Base-by-base conservation (phyloP, 2,888 invertebrate genomes). In the Eilema depressum region DNA sequence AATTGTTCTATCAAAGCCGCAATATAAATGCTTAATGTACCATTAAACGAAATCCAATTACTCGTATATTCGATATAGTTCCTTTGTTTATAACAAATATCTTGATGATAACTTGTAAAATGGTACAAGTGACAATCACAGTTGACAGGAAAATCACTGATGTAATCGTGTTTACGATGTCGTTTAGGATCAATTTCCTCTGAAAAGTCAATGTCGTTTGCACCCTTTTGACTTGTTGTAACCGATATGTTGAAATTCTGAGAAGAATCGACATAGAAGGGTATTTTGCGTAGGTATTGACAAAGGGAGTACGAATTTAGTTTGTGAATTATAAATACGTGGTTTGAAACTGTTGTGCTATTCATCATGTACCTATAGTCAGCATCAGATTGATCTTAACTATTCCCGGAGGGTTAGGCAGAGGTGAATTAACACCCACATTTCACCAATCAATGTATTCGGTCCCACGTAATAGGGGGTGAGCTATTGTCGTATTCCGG, bases 1-100 rank as follows among this genome's bases (percentile, higher is more conserved):
- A 59, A 33, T 68, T 41, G 28, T 69, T 17, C 11, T 57, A 69
- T 41, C 63, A 69, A 69, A 63, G 41, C 26, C 26, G 14, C 3
- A 1, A n/a, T 23, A 63, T 57, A 63, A 69, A 63, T 69, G 59
- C 63, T 47, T 30, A 23, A 63, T 33, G 33, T 23, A 25, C 4
- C 41, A 23, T 63, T 63, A 28, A 62, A 62, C 25, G 41, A 41
- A 28, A 37, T 4, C 23, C 41, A 20, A 37, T 63, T n/a, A n/a
- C n/a, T n/a, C n/a, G 17, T 41, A 59, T 20, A 14, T 63, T 28
- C 59, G 63, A 26, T 56, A 28, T 11, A 2, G 14, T n/a, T 28
- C 53, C 62, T 53, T 68, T 68, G 67, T 65, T 56, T 30, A 53
- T n/a, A 53, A 56, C 56, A 26, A 41, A 63, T 2, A 41, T 41